phyloP scores from a whole-genome alignment of 2,113 vertebrate genomes.

The Podiceps cristatus region DNA sequence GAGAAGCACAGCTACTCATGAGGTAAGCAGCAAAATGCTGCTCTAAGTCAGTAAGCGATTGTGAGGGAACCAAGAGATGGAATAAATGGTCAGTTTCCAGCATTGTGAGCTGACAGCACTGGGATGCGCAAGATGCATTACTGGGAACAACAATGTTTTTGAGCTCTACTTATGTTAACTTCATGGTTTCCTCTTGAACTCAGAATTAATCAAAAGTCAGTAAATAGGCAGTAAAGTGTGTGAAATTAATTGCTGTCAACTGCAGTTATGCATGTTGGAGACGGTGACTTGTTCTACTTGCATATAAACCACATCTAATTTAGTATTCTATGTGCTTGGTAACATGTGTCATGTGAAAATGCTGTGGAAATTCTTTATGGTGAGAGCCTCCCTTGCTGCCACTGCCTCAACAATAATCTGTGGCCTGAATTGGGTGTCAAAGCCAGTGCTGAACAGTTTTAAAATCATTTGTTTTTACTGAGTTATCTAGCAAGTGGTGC shows the following conservation, averaged over 20 bases:
- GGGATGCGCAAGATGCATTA: background rate
- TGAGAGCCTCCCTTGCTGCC: background rate
- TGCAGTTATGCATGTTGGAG: background rate
- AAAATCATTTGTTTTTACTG: background rate
- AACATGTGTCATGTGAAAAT: background rate
- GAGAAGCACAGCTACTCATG: background rate
- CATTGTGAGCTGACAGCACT: background rate
- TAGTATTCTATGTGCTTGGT: background rate
- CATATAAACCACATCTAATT: background rate
- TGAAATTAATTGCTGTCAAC: background rate
- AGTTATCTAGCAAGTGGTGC: background rate
- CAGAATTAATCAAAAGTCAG: background rate
- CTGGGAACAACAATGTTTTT: background rate
- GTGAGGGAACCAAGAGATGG: background rate
- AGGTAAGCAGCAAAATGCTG: background rate
- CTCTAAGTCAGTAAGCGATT: background rate
- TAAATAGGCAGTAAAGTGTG: background rate
- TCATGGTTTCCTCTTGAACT: background rate
- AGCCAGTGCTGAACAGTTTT: background rate
- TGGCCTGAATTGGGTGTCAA: background rate
- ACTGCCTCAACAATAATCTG: background rate
- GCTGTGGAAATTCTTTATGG: background rate
- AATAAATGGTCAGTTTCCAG: background rate
- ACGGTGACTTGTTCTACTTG: background rate
- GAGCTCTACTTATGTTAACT: background rate